Evolutionary conservation across 2,113 vertebrate genomes (phyloP).

Genomic region (Crotalus tigris): DNA sequence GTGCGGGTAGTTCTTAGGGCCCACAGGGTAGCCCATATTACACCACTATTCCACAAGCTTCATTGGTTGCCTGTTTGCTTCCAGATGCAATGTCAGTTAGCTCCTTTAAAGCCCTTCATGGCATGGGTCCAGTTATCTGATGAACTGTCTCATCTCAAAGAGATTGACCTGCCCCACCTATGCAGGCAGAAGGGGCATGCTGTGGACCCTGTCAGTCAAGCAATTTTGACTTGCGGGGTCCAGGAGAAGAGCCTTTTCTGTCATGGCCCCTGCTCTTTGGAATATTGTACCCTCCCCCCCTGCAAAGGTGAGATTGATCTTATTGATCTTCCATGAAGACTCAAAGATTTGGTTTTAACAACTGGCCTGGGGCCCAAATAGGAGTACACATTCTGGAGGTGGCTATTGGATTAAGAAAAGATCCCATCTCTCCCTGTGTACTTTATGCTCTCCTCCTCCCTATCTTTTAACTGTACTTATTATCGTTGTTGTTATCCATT

Average conservation of each 20-base stretch:
- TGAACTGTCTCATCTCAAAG: neutral
- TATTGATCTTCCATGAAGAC: no score
- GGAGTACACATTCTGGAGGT: neutral
- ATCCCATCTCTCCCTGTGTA: neutral
- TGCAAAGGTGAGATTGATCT: neutral
- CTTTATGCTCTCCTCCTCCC: neutral
- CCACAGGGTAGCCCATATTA: neutral
- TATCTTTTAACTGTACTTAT: neutral
- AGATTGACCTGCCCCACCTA: neutral
- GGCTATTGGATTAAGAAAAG: neutral
- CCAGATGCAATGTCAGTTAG: neutral
- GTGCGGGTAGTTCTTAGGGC: neutral
- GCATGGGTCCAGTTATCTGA: neutral
- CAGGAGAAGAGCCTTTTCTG: neutral
- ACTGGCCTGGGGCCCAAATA: neutral
- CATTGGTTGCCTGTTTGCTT: neutral
- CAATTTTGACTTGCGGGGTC: neutral
- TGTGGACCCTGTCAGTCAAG: neutral
- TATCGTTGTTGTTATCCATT: neutral
- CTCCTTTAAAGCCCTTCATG: neutral
- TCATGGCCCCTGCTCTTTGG: neutral
- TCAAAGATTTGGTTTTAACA: neutral
- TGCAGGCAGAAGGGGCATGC: neutral
- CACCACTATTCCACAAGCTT: neutral
- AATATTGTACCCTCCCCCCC: rapidly evolving